Conservation (phyloP, 2,797 vertebrate species). For the Prunella strophiata region DNA sequence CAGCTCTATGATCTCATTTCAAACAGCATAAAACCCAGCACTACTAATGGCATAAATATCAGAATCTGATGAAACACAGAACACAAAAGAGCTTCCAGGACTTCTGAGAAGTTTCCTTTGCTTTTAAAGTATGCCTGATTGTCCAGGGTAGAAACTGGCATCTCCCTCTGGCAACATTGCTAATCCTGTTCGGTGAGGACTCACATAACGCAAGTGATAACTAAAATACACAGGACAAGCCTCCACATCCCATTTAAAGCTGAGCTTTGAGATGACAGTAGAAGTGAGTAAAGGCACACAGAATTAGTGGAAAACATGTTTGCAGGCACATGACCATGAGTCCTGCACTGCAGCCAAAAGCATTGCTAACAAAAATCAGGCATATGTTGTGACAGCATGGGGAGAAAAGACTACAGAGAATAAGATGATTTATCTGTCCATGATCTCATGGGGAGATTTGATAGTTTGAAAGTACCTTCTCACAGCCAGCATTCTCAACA, state of each 20-base stretch:
- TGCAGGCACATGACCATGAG: background rate
- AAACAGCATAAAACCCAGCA: background rate
- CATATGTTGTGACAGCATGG: background rate
- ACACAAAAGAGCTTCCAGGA: background rate
- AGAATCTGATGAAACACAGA: background rate
- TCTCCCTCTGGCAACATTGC: background rate
- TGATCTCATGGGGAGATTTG: background rate
- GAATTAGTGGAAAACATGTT: background rate
- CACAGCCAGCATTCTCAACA: background rate
- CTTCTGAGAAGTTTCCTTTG: background rate
- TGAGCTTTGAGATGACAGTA: background rate
- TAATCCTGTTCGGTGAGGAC: background rate
- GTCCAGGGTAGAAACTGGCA: background rate
- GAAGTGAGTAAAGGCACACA: background rate
- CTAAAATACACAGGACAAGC: background rate
- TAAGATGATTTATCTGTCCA: background rate
- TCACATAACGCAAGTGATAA: background rate
- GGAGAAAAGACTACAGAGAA: background rate
- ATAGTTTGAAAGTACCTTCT: background rate
- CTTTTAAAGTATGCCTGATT: background rate
- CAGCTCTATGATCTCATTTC: background rate
- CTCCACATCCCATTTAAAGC: background rate
- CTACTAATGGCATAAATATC: background rate
- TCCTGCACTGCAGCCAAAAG: background rate
- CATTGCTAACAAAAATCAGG: background rate